Evolutionary conservation across 2,797 vertebrate species (phyloP).

Genomic region (Halcyon badia): DNA sequence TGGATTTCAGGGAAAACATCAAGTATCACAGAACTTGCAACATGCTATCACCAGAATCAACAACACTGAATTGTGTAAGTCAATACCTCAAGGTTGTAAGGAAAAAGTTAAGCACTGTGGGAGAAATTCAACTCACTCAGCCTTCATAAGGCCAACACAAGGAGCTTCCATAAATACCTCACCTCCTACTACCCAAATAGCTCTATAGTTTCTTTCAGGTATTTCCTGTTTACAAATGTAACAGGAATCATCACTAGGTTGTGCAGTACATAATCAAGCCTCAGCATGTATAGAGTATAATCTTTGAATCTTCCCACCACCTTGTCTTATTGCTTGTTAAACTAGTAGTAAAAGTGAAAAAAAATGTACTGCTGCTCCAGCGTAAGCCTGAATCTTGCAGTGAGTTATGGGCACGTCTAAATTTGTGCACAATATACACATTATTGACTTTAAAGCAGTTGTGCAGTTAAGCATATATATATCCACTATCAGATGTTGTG

Average conservation of each 20-base stretch:
- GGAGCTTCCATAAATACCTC: neutral
- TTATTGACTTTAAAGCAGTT: neutral
- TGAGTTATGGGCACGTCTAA: neutral
- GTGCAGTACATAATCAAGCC: neutral
- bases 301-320: neutral
- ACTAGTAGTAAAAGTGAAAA: neutral
- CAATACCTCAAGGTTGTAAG: neutral
- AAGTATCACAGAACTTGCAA: neutral
- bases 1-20: neutral
- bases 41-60: neutral
- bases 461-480: neutral
- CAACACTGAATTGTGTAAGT: accelerated
- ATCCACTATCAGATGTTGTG: neutral
- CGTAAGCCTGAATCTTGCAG: neutral
- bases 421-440: neutral
- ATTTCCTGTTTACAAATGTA: neutral
- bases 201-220: neutral
- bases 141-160: accelerated
- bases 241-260: neutral
- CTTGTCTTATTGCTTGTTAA: neutral
- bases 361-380: neutral
- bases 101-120: neutral
- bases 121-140: neutral
- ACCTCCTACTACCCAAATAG: neutral
- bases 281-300: neutral